Conservation (phyloP, 1,140 invertebrate species). For the Drosophila pseudoananassae region DNA sequence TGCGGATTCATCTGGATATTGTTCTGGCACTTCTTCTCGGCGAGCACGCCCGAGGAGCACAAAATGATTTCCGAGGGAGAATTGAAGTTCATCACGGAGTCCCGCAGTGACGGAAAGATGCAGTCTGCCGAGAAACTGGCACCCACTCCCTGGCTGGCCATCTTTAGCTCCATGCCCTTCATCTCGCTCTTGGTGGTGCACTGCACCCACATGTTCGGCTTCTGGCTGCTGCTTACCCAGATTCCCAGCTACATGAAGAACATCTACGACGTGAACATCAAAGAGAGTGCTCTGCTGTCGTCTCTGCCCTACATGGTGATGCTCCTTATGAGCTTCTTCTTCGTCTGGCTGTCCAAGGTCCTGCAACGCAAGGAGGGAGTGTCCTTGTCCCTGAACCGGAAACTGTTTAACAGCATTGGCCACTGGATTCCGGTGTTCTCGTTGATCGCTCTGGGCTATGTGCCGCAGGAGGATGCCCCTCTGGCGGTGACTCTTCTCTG, state of each 20-base stretch:
- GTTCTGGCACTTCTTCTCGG: constrained; percentile 87
- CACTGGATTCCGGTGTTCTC: constrained; percentile 87
- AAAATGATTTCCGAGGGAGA: constrained; percentile 87
- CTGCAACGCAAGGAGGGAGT: constrained; percentile 86
- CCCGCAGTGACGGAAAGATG: constrained; percentile 68
- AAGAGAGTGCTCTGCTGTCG: constrained; percentile 89
- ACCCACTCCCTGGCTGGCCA: constrained; percentile 89
- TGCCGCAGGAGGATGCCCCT: constrained; percentile 84
- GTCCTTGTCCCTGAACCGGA: constrained; percentile 86
- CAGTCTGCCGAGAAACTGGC: constrained; percentile 55
- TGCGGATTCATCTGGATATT: constrained; percentile 87
- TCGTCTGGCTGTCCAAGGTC: constrained; percentile 88
- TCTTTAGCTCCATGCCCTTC: constrained; percentile 91
- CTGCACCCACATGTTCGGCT: constrained; percentile 97
- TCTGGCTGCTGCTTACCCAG: constrained; percentile 96
- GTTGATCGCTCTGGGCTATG: constrained; percentile 87
- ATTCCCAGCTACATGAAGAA: constrained; percentile 95
- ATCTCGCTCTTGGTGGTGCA: constrained; percentile 93
- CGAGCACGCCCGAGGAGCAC: constrained; percentile 87
- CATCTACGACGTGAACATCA: constrained; percentile 92
- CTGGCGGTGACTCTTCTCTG: constrained; percentile 87
- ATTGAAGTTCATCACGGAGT: constrained; percentile 87
- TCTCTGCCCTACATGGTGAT: constrained; percentile 92
- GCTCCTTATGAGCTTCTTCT: constrained; percentile 88
- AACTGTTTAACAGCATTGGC: constrained; percentile 89